phyloP scores from a whole-genome alignment of 2,888 invertebrate species.

The Amorpha juglandis region DNA sequence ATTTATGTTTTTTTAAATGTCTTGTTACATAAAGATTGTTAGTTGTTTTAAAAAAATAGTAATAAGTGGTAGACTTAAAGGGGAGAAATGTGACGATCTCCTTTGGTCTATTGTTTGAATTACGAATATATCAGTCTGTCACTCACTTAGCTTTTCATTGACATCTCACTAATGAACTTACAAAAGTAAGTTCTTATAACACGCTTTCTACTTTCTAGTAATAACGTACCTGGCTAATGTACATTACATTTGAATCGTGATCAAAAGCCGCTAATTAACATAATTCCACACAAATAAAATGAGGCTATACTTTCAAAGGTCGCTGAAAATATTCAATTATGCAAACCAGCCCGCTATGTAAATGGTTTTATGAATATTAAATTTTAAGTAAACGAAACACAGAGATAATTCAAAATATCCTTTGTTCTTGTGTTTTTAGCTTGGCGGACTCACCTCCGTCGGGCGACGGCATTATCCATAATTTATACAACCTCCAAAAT shows the following conservation, averaged over 20 bases:
- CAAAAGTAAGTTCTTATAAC: slow-evolving; percentile 5
- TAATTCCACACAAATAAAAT: slow-evolving; percentile 43
- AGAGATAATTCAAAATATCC: slow-evolving; percentile 35
- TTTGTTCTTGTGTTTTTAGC: slow-evolving; percentile 29
- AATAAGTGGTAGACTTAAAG: too few relatives aligned
- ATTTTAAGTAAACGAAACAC: slow-evolving; percentile 32
- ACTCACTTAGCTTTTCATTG: too few relatives aligned
- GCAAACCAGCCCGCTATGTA: slow-evolving; percentile 45
- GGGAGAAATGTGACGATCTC: too few relatives aligned
- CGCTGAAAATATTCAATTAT: slow-evolving; percentile 51
- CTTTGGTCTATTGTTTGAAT: too few relatives aligned
- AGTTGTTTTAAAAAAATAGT: too few relatives aligned
- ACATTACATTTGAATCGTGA: slow-evolving; percentile 30
- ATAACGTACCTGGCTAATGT: slow-evolving; percentile 4
- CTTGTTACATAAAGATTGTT: too few relatives aligned
- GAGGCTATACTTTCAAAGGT: slow-evolving; percentile 45
- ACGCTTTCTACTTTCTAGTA: not conserved
- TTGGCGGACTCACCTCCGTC: slow-evolving; percentile 33
- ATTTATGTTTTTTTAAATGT: too few relatives aligned
- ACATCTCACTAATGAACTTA: not conserved
- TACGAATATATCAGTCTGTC: too few relatives aligned
- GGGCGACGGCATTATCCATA: slow-evolving; percentile 36
- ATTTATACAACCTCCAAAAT: slow-evolving; percentile 34
- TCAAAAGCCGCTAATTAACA: slow-evolving; percentile 40
- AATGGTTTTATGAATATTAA: slow-evolving; percentile 48